A percentile compares a stretch with the other conserved stretches of the same genome.
Evolutionary conservation across 1,140 invertebrate genomes (phyloP).

Genomic region (Megathymus violae): DNA sequence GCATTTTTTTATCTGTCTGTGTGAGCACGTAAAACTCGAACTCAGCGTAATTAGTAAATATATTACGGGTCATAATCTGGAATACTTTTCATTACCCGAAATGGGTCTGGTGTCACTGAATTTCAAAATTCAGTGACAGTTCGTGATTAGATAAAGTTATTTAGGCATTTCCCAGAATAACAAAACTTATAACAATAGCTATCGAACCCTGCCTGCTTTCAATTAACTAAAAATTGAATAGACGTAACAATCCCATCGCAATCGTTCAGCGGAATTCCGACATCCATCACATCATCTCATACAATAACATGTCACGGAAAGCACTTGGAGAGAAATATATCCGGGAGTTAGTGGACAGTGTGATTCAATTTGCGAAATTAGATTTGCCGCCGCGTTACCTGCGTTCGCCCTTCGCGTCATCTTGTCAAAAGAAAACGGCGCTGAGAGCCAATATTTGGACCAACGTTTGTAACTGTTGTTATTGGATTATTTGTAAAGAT

Average conservation of each 20-base stretch:
- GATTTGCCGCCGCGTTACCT: slow-evolving; percentile 79
- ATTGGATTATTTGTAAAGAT: too few relatives aligned
- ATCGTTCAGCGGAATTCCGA: slow-evolving; percentile 34
- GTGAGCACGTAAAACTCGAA: too few relatives aligned
- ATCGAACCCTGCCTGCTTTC: neutral
- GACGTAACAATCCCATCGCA: slow-evolving; percentile 23
- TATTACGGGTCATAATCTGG: too few relatives aligned
- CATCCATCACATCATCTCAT: slow-evolving; percentile 54
- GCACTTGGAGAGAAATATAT: slow-evolving; percentile 61
- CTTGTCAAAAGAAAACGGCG: slow-evolving; percentile 44
- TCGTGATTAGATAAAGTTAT: too few relatives aligned
- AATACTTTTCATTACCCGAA: too few relatives aligned
- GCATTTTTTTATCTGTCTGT: too few relatives aligned
- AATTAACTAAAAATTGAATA: slow-evolving; percentile 20
- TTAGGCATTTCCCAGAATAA: too few relatives aligned
- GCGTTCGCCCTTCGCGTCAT: slow-evolving; percentile 56
- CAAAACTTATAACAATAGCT: neutral
- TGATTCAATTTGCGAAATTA: slow-evolving; percentile 80
- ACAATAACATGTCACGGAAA: slow-evolving; percentile 58
- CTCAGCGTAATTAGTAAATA: too few relatives aligned
- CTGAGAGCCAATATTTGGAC: slow-evolving; percentile 43
- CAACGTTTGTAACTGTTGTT: slow-evolving; percentile 31
- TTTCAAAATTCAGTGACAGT: too few relatives aligned
- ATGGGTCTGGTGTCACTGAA: too few relatives aligned
- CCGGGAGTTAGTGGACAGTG: slow-evolving; percentile 64